These are phyloP conservation scores for Diabrotica undecimpunctata DNA, from an alignment of 1,140 invertebrate genomes.

Conservation along the genomic window DNA sequence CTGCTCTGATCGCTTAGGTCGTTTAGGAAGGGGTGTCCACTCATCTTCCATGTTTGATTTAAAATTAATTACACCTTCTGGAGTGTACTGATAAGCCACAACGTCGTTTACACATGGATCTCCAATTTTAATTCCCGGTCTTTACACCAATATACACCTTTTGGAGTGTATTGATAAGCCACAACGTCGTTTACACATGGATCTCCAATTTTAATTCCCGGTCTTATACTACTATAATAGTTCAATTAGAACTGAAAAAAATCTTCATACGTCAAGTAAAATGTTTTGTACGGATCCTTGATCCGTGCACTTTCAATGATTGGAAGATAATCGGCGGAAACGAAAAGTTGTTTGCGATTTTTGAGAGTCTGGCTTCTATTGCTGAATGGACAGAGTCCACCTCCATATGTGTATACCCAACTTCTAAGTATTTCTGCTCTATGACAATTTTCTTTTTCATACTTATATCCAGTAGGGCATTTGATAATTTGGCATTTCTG, in stretches of 20 bases:
- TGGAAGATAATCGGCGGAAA: conserved; percentile 31
- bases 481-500: conserved; percentile 40
- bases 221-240: background rate
- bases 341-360: conserved; percentile 24
- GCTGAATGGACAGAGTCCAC: conserved; percentile 46
- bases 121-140: no score
- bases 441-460: conserved; percentile 37
- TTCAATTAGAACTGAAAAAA: conserved; percentile 8
- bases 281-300: conserved; percentile 17
- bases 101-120: conserved; percentile 7
- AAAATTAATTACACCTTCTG: conserved; percentile 6
- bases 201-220: no score
- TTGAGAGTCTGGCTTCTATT: conserved; percentile 27
- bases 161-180: no score
- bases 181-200: no score
- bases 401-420: conserved; percentile 45
- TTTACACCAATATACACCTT: no score
- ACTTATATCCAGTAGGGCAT: conserved; percentile 41
- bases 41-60: conserved; percentile 6
- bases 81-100: background rate
- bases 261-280: conserved; percentile 3
- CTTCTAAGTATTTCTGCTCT: conserved; percentile 47
- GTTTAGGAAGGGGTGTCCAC: conserved; percentile 1
- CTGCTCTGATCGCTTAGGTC: no score
- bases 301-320: conserved; percentile 31